Percentiles rank a stretch among this genome's conserved stretches.
phyloP scores from a whole-genome alignment of 2,113 vertebrate species.

The Hippocampus barbouri region DNA sequence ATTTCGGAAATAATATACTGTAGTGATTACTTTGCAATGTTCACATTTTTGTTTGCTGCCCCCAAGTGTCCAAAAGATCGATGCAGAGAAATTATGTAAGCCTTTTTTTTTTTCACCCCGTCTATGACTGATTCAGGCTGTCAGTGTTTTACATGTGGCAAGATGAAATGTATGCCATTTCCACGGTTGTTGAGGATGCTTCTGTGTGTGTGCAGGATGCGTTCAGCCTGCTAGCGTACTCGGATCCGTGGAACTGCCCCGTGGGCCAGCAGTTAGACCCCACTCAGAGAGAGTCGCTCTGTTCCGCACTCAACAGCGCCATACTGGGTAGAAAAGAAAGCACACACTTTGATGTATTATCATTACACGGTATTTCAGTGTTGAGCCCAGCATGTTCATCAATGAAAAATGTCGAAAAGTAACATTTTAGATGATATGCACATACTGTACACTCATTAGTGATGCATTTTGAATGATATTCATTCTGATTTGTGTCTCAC shows the following conservation, averaged over 20 bases:
- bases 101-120: not conserved
- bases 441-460: not conserved
- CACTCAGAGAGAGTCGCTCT: slow-evolving; percentile 92
- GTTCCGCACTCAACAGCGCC: slow-evolving; percentile 96
- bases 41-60: not conserved
- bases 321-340: slow-evolving; percentile 85
- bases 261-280: slow-evolving; percentile 96
- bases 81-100: not conserved
- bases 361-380: not conserved
- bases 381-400: not conserved
- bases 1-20: too few species aligned
- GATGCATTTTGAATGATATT: not conserved
- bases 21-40: not conserved
- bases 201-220: slow-evolving; percentile 79
- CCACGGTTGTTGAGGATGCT: not conserved
- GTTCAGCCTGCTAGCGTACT: slow-evolving; percentile 95
- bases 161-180: not conserved
- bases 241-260: slow-evolving; percentile 96
- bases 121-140: not conserved
- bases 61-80: not conserved
- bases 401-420: too few species aligned
- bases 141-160: not conserved
- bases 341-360: not conserved
- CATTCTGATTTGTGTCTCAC: not conserved
- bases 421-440: not conserved